Evolutionary conservation across 2,888 invertebrate genomes (phyloP).

Genomic region (Pomacea canaliculata): DNA sequence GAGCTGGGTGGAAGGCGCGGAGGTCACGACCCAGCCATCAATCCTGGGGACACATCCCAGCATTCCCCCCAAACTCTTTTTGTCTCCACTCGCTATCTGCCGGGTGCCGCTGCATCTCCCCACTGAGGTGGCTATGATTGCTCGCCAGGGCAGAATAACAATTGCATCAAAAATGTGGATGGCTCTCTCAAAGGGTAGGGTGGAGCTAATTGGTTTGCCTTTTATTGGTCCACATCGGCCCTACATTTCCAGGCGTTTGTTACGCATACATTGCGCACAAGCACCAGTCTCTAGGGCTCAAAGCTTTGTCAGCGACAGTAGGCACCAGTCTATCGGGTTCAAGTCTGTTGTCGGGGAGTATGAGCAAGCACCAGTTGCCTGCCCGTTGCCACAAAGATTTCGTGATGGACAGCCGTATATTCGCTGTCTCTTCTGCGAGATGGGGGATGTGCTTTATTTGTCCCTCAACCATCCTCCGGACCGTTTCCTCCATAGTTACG

Average conservation of each 20-base stretch:
- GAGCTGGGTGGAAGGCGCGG: background rate
- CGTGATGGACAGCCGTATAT: background rate
- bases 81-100: conserved; percentile 6
- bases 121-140: conserved; percentile 10
- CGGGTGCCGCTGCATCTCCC: background rate
- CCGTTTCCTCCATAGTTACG: no score
- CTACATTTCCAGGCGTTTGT: no score
- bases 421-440: no score
- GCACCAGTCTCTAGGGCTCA: no score
- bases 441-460: no score
- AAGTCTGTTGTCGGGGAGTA: no score
- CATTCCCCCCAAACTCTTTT: background rate
- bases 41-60: background rate
- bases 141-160: conserved; percentile 18
- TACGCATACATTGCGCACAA: no score
- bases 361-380: background rate
- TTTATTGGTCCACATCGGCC: conserved; percentile 12
- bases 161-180: conserved; percentile 22
- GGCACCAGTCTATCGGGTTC: no score
- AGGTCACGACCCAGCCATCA: conserved; percentile 17
- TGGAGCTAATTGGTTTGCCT: conserved; percentile 20
- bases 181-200: conserved; percentile 15
- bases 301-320: no score
- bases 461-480: no score
- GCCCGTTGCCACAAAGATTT: background rate